phyloP scores from a whole-genome alignment of 2,888 invertebrate species.

The Drosophila paranaensis region DNA sequence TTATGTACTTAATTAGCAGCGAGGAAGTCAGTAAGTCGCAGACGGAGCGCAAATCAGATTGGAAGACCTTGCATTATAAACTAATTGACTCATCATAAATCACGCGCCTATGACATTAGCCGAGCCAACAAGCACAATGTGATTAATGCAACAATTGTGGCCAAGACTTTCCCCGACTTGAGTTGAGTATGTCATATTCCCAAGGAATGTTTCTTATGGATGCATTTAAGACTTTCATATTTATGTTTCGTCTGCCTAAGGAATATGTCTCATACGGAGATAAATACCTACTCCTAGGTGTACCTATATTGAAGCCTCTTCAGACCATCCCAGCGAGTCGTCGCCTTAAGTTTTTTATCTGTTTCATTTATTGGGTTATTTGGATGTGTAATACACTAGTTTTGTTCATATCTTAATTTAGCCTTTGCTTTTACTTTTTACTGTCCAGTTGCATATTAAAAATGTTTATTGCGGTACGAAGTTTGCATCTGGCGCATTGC shows the following conservation, averaged over 20 bases:
- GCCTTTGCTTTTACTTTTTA: conserved; percentile 28
- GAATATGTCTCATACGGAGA: no score
- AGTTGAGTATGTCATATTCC: neutral
- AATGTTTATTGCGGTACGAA: conserved; percentile 26
- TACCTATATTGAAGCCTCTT: neutral
- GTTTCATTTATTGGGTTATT: neutral
- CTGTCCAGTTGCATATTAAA: conserved; percentile 41
- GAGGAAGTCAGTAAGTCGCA: conserved; percentile 28
- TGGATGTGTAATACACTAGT: conserved; percentile 1
- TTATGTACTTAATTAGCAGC: conserved; percentile 60
- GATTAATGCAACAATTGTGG: neutral
- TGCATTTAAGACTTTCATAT: neutral
- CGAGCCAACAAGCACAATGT: neutral
- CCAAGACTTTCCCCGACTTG: neutral
- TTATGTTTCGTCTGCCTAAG: neutral
- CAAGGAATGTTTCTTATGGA: neutral
- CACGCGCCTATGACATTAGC: conserved; percentile 12
- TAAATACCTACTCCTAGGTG: no score
- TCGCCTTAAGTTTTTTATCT: neutral
- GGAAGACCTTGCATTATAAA: conserved; percentile 18
- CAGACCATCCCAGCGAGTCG: neutral
- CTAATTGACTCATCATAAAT: conserved; percentile 36
- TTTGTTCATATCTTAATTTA: conserved; percentile 33
- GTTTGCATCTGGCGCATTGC: conserved; percentile 33
- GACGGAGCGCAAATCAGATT: conserved; percentile 10